Percentiles rank a stretch among this genome's conserved stretches.
phyloP scores from a whole-genome alignment of 35 echinoderm and acorn worm genomes.

The Hemicentrotus pulcherrimus region DNA sequence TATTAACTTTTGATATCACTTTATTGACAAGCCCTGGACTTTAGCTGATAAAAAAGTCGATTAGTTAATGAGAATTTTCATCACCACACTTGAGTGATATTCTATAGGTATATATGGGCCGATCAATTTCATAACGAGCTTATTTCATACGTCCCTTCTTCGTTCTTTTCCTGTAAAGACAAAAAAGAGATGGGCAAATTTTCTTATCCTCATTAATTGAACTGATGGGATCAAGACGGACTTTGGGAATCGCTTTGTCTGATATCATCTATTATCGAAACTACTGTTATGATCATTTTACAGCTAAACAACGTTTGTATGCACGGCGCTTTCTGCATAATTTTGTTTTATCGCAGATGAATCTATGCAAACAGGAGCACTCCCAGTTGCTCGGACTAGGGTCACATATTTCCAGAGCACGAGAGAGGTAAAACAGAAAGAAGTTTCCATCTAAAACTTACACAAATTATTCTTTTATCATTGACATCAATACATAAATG shows the following conservation, averaged over 20 bases:
- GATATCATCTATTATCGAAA: not conserved
- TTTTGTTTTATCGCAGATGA: not conserved
- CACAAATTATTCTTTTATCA: no score
- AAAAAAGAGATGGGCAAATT: not conserved
- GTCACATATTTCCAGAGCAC: no score
- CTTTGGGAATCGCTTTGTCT: not conserved
- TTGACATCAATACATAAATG: no score
- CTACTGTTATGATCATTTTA: not conserved
- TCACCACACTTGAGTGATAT: not conserved
- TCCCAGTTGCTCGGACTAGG: no score
- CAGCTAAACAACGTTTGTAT: not conserved
- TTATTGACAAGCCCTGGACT: no score
- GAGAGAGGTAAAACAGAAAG: no score
- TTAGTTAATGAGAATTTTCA: not conserved
- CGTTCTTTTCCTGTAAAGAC: not conserved
- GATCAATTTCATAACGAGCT: not conserved
- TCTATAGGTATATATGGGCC: no score
- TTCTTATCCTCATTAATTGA: not conserved
- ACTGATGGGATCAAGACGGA: not conserved
- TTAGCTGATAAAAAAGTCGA: not conserved
- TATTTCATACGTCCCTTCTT: not conserved
- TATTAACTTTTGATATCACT: no score
- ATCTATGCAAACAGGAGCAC: not conserved
- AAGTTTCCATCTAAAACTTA: no score
- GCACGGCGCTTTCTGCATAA: not conserved